Percentiles rank a stretch among this genome's conserved stretches.
Evolutionary conservation across 2,888 invertebrate species (phyloP).

Genomic region (Caenorhabditis imperialis): DNA sequence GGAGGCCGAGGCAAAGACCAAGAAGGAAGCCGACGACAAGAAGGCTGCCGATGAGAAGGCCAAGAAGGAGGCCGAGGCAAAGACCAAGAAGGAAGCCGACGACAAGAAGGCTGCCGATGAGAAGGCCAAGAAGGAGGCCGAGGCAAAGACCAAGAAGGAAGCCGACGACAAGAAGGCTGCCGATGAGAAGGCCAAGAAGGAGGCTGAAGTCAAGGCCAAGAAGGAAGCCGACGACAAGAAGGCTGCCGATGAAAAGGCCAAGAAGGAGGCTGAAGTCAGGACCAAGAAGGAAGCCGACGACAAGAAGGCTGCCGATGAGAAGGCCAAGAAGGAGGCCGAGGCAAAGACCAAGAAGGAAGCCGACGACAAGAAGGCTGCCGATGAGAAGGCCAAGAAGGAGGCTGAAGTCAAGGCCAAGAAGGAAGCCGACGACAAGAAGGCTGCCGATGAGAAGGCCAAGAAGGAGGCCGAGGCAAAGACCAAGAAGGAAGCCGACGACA

Average conservation of each 20-base stretch:
- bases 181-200: conserved; percentile 9
- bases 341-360: conserved; percentile 9
- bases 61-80: conserved; percentile 3
- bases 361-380: conserved; percentile 3
- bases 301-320: conserved; percentile 5
- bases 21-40: conserved; percentile 9
- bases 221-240: conserved; percentile 23
- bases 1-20: conserved; percentile 11
- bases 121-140: conserved; percentile 2
- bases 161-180: conserved; percentile 17
- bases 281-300: conserved; percentile 17
- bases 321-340: conserved; percentile 3
- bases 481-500: conserved; percentile 8
- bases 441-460: conserved; percentile 3
- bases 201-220: conserved; percentile 4
- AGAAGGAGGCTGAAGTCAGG: conserved; percentile 8
- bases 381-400: conserved; percentile 9
- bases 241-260: conserved; percentile 3
- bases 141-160: conserved; percentile 9
- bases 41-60: conserved; percentile 5
- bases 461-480: conserved; percentile 9
- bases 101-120: conserved; percentile 10
- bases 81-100: conserved; percentile 14
- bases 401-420: conserved; percentile 8
- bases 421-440: conserved; percentile 20